phyloP scores from a whole-genome alignment of 2,797 vertebrate genomes.

The Eulemur coronatus region DNA sequence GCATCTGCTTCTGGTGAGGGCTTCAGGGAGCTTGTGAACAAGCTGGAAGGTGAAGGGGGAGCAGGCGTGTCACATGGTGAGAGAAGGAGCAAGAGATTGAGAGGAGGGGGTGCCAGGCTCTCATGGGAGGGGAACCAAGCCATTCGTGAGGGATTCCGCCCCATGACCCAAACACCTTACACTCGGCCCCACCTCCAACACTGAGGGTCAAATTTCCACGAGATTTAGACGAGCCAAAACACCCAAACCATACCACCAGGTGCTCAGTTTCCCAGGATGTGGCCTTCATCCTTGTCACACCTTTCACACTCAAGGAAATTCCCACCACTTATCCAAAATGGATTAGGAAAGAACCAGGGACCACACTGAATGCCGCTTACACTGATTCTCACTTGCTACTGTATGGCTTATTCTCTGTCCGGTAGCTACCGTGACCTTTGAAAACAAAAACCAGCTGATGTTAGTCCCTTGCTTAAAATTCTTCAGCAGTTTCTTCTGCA shows the following conservation, averaged over 20 bases:
- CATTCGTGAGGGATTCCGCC: neutral
- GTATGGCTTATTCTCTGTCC: neutral
- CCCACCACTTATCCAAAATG: neutral
- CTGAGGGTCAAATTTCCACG: neutral
- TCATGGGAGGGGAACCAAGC: neutral
- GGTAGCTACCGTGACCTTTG: neutral
- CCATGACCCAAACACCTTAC: neutral
- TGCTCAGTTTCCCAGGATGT: neutral
- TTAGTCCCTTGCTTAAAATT: neutral
- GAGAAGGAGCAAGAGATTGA: too few relatives aligned
- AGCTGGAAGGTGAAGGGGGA: neutral
- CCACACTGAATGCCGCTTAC: too few relatives aligned
- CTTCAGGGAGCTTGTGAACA: neutral
- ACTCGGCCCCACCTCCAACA: neutral
- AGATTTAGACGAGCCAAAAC: neutral
- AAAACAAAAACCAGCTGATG: slow-evolving; percentile 22
- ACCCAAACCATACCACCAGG: neutral
- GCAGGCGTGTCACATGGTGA: neutral
- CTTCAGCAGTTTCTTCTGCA: neutral
- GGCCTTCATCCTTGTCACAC: neutral
- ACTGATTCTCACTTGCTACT: neutral
- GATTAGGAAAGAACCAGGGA: neutral
- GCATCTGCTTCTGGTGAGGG: neutral
- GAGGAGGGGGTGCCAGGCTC: neutral
- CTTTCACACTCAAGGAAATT: neutral